These are phyloP conservation scores for Apaloderma vittatum DNA, from an alignment of 2,113 vertebrate genomes.

Conservation along the genomic window DNA sequence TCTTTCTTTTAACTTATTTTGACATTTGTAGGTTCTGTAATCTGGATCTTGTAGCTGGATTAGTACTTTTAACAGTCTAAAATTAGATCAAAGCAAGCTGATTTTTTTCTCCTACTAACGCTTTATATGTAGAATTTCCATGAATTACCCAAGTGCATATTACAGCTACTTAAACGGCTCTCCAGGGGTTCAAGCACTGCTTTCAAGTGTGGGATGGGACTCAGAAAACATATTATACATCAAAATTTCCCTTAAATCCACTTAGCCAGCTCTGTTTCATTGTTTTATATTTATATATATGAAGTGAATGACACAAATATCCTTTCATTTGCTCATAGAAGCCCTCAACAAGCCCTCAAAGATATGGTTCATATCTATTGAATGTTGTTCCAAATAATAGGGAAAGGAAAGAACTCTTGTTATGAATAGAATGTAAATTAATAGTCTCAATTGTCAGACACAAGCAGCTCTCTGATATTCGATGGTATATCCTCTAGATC, in stretches of 20 bases:
- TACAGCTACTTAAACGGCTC: background rate
- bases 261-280: background rate
- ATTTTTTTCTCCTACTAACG: slow-evolving; percentile 9
- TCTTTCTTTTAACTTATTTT: background rate
- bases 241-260: background rate
- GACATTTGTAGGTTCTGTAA: background rate
- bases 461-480: background rate
- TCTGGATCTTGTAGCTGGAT: background rate
- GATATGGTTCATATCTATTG: background rate
- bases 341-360: background rate
- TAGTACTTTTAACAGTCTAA: background rate
- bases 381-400: background rate
- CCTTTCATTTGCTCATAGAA: background rate
- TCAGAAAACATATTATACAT: background rate
- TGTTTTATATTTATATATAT: background rate
- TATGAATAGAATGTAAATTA: background rate
- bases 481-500: background rate
- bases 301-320: background rate
- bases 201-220: slow-evolving; percentile 4
- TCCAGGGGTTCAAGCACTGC: background rate
- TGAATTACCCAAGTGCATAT: slow-evolving; percentile 11
- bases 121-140: background rate
- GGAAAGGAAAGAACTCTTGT: background rate
- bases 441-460: background rate
- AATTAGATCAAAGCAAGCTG: slow-evolving; percentile 9